These are phyloP conservation scores for Neotoxoptera formosana DNA, from an alignment of 1,140 invertebrate species.

Conservation along the genomic window DNA sequence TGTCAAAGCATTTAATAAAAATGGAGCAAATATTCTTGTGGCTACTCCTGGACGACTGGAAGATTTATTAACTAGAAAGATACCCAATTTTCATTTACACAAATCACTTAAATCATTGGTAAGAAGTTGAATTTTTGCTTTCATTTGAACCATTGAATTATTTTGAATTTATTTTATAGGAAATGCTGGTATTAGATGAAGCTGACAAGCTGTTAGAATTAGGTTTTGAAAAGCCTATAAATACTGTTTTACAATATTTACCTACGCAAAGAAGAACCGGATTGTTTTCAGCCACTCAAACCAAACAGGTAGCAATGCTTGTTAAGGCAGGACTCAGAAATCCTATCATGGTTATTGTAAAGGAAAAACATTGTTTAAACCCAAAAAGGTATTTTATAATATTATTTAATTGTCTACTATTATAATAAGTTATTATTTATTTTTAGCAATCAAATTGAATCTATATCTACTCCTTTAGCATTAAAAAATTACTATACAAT, in stretches of 20 bases:
- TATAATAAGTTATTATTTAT: neutral
- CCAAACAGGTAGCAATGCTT: slow-evolving; percentile 90
- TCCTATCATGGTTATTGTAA: slow-evolving; percentile 89
- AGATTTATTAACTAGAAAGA: slow-evolving; percentile 78
- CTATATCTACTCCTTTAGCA: slow-evolving; percentile 76
- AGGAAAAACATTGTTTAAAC: slow-evolving; percentile 75
- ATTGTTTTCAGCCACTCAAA: slow-evolving; percentile 98
- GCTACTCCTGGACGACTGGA: slow-evolving; percentile 92
- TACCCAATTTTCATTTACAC: slow-evolving; percentile 70
- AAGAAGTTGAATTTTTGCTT: slow-evolving; percentile 60
- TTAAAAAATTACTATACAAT: slow-evolving; percentile 88
- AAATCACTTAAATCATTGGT: slow-evolving; percentile 77
- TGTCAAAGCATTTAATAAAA: slow-evolving; percentile 71
- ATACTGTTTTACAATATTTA: slow-evolving; percentile 88
- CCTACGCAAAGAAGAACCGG: slow-evolving; percentile 94
- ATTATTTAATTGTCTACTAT: neutral
- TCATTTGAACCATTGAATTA: neutral
- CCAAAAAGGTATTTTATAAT: slow-evolving; percentile 54
- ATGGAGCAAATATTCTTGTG: slow-evolving; percentile 86
- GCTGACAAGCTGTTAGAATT: slow-evolving; percentile 93
- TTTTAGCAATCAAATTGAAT: slow-evolving; percentile 51
- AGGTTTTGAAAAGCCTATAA: slow-evolving; percentile 88
- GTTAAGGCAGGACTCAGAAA: slow-evolving; percentile 94
- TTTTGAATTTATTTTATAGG: slow-evolving; percentile 67
- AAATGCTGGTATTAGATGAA: slow-evolving; percentile 95